Conservation (phyloP, 2,113 vertebrate genomes). For the Motacilla alba region DNA sequence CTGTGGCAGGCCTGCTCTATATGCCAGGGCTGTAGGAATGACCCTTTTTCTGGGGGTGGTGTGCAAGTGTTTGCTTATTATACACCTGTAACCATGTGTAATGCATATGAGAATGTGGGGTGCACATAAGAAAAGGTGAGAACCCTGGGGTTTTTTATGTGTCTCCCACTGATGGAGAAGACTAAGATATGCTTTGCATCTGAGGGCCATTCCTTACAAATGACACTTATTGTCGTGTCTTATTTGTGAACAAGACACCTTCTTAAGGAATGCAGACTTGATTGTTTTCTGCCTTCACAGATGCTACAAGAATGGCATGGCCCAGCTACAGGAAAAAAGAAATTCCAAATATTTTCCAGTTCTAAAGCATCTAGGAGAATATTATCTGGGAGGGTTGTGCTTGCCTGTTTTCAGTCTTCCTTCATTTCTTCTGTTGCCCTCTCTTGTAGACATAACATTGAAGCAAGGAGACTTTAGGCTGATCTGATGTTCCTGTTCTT, state of each 20-base stretch:
- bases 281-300: background rate
- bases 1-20: background rate
- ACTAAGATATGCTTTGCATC: background rate
- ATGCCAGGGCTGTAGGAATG: fast-evolving
- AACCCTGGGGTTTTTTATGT: background rate
- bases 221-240: fast-evolving
- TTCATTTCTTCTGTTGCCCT: background rate
- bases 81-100: background rate
- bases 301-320: background rate
- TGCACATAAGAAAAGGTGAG: background rate
- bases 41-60: fast-evolving
- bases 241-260: background rate
- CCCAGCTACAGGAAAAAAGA: background rate
- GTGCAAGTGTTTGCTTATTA: background rate
- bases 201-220: background rate
- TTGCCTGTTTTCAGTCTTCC: background rate
- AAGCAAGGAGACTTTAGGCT: background rate
- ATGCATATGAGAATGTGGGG: background rate
- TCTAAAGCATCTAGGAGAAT: background rate
- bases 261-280: background rate
- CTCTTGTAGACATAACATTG: background rate
- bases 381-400: background rate
- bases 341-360: background rate
- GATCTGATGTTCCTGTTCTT: background rate
- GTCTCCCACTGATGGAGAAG: background rate